phyloP scores from a whole-genome alignment of 2,113 vertebrate species.

The Carlito syrichta region DNA sequence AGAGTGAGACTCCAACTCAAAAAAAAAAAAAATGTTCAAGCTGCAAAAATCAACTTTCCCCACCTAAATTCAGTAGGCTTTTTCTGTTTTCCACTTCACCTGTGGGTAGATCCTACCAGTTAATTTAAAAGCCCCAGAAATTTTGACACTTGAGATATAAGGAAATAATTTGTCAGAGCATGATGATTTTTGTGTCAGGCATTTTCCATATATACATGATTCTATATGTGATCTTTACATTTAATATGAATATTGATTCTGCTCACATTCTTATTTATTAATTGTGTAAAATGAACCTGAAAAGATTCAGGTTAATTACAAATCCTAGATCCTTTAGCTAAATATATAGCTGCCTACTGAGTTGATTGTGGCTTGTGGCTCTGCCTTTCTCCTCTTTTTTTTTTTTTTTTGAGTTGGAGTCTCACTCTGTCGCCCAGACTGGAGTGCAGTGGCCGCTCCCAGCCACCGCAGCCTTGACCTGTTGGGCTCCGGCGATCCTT shows the following conservation, averaged over 20 bases:
- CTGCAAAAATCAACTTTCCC: background rate
- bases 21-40: background rate
- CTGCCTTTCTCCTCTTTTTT: background rate
- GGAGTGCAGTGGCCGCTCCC: too few species aligned
- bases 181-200: background rate
- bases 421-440: too few species aligned
- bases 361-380: background rate
- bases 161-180: background rate
- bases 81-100: background rate
- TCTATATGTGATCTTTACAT: background rate
- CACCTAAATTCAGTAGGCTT: background rate
- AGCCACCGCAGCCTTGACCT: too few species aligned
- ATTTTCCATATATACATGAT: background rate
- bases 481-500: too few species aligned
- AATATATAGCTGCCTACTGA: background rate
- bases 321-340: background rate
- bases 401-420: too few species aligned
- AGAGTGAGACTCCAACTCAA: too few species aligned
- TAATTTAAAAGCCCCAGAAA: background rate
- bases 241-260: conserved; percentile 14
- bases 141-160: background rate
- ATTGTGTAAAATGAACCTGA: background rate
- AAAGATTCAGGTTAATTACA: background rate
- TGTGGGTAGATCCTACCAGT: background rate
- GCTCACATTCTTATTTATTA: background rate